Percentiles rank a stretch among this genome's conserved stretches.
phyloP scores from a whole-genome alignment of 2,888 invertebrate genomes.

The Mimachlamys varia region DNA sequence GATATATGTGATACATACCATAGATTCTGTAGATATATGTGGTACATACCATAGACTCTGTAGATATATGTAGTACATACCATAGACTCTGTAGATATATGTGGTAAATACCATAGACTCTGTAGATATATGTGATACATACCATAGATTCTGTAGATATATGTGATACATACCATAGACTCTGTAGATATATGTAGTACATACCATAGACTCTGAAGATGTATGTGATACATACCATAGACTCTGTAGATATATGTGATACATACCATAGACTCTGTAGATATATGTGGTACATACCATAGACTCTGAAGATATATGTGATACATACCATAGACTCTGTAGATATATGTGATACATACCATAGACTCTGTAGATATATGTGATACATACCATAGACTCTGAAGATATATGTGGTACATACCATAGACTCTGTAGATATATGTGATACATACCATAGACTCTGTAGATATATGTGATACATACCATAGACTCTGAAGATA shows the following conservation, averaged over 20 bases:
- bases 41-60: no score
- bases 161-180: constrained; percentile 92
- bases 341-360: constrained; percentile 91
- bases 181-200: constrained; percentile 41
- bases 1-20: constrained; percentile 83
- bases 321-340: constrained; percentile 87
- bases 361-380: no score
- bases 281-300: constrained; percentile 90
- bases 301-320: no score
- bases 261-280: constrained; percentile 89
- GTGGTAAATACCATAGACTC: no score
- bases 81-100: constrained; percentile 90
- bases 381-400: constrained; percentile 87
- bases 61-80: constrained; percentile 78
- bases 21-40: constrained; percentile 89
- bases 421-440: no score
- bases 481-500: no score
- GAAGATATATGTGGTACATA: constrained; percentile 90
- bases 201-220: constrained; percentile 90
- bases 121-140: constrained; percentile 57
- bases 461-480: constrained; percentile 91
- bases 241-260: no score
- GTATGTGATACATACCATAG: constrained; percentile 91
- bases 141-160: constrained; percentile 89
- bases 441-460: constrained; percentile 86